These are phyloP conservation scores for Mya arenaria DNA, from an alignment of 1,140 invertebrate species.

Conservation along the genomic window DNA sequence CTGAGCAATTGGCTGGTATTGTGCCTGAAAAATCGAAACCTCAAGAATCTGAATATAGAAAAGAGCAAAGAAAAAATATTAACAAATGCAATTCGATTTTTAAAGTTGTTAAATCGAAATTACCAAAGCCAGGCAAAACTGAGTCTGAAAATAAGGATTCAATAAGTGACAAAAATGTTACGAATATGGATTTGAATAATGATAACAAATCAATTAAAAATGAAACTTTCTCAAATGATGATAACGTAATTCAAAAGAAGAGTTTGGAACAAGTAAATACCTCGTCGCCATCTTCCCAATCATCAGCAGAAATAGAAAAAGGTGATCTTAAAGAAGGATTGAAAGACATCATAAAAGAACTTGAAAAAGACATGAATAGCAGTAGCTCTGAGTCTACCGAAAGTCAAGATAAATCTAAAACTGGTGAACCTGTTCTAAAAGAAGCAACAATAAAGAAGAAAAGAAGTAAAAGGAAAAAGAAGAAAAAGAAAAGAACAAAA, in stretches of 20 bases:
- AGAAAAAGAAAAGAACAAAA: conserved; percentile 15
- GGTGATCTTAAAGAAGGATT: conserved; percentile 34
- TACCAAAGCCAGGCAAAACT: too few species aligned
- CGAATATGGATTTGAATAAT: too few species aligned
- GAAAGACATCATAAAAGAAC: conserved; percentile 43
- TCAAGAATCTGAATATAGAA: conserved; percentile 13
- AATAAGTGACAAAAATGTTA: too few species aligned
- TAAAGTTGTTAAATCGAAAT: conserved; percentile 16
- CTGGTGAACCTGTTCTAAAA: not conserved
- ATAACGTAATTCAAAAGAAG: not conserved
- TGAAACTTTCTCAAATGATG: conserved; percentile 13
- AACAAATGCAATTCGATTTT: conserved; percentile 51
- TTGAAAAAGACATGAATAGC: conserved; percentile 23
- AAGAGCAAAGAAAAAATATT: conserved; percentile 41
- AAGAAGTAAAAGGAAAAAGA: conserved; percentile 22
- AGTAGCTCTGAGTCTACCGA: not conserved
- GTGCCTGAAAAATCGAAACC: too few species aligned
- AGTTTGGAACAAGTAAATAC: not conserved
- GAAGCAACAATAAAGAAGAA: not conserved
- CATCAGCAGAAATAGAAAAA: conserved; percentile 45
- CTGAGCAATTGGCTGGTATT: too few species aligned
- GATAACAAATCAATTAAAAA: too few species aligned
- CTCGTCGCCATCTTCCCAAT: conserved; percentile 9
- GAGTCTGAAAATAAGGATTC: too few species aligned
- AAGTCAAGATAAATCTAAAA: not conserved